phyloP scores from a whole-genome alignment of 2,113 vertebrate genomes.

The Corythaeola cristata region DNA sequence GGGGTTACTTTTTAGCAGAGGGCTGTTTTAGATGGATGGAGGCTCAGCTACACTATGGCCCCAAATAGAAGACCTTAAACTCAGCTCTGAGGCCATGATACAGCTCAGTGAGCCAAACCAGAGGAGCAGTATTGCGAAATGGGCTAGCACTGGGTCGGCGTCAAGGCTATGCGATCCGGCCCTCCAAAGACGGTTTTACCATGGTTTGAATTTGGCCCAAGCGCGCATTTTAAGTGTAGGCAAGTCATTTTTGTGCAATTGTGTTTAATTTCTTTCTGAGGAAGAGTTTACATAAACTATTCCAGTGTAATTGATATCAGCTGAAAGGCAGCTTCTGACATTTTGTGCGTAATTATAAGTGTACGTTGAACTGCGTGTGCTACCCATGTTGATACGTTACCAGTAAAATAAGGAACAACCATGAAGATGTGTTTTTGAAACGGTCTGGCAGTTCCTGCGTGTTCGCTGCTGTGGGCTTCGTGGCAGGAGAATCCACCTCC shows the following conservation, averaged over 20 bases:
- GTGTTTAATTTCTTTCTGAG: conserved; percentile 20
- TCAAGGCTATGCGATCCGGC: background rate
- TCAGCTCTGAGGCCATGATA: fast-evolving
- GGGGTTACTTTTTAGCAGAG: background rate
- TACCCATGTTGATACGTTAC: background rate
- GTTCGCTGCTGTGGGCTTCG: background rate
- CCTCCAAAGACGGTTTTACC: background rate
- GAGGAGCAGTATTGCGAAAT: background rate
- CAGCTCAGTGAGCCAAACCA: background rate
- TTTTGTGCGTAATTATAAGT: conserved; percentile 51
- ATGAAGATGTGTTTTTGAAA: conserved; percentile 51
- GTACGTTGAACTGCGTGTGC: conserved; percentile 13
- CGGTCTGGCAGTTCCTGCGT: background rate
- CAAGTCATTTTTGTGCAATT: background rate
- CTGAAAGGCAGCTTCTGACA: conserved; percentile 56
- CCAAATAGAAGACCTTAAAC: background rate
- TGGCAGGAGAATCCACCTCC: conserved; percentile 56
- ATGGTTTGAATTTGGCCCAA: background rate
- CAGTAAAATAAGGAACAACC: conserved; percentile 17
- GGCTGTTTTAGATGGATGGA: background rate
- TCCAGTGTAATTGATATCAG: conserved; percentile 54
- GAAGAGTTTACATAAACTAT: conserved; percentile 48
- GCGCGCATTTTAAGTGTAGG: background rate
- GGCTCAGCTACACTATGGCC: background rate
- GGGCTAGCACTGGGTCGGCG: background rate